These are phyloP conservation scores for Protobothrops mucrosquamatus DNA, from an alignment of 2,113 vertebrate species.

Conservation along the genomic window DNA sequence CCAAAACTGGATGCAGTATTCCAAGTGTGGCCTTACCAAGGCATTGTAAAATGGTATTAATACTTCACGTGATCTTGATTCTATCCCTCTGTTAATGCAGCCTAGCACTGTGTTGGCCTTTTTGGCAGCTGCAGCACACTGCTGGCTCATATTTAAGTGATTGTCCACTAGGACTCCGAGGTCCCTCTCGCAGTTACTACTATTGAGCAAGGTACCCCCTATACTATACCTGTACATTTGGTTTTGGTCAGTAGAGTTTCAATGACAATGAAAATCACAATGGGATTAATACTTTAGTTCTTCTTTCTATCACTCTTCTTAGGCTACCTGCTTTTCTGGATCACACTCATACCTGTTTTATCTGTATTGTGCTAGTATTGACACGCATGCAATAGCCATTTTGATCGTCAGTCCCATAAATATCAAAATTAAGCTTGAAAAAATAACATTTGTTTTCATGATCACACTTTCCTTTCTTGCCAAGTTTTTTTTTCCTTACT, in stretches of 20 bases:
- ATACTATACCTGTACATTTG: no score
- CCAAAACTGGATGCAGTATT: no score
- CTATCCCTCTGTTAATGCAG: no score
- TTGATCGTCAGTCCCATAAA: background rate
- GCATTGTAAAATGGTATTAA: no score
- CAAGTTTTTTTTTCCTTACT: constrained; percentile 38
- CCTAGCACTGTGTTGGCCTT: no score
- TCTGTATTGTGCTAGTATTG: background rate
- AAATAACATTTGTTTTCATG: constrained; percentile 52
- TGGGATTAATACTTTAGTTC: background rate
- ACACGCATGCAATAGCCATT: background rate
- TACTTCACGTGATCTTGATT: no score
- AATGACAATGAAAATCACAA: background rate
- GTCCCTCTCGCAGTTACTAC: no score
- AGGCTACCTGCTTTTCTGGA: background rate
- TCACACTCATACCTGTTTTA: background rate
- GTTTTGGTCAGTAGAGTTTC: background rate
- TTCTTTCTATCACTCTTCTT: background rate
- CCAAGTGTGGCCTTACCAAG: no score
- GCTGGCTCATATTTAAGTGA: no score
- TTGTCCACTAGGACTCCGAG: no score
- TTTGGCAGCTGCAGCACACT: no score
- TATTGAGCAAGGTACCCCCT: no score
- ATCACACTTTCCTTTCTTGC: constrained; percentile 56
- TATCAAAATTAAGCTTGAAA: constrained; percentile 39